phyloP scores from a whole-genome alignment of 2,888 invertebrate genomes.

The Imbricaverruca yamaguchii region DNA sequence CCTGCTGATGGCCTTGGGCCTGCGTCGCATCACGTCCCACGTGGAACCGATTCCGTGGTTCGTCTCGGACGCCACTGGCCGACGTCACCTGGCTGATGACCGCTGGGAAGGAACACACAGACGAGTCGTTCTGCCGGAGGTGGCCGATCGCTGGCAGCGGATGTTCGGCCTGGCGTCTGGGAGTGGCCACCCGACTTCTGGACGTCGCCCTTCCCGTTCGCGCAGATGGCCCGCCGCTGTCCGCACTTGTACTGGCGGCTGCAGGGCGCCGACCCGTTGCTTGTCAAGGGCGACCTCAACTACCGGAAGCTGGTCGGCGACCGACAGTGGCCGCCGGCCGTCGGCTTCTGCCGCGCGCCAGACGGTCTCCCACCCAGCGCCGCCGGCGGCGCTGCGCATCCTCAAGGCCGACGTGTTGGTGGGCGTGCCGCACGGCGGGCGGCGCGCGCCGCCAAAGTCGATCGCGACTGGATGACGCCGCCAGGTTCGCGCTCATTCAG shows the following conservation, averaged over 20 bases:
- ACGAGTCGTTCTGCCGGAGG: conserved; percentile 31
- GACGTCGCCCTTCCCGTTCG: conserved; percentile 45
- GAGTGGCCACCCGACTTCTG: conserved; percentile 45
- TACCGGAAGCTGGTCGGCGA: conserved; percentile 90
- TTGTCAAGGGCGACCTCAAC: conserved; percentile 69
- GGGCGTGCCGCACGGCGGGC: conserved; percentile 58
- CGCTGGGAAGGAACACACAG: conserved; percentile 36
- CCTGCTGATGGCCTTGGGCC: conserved; percentile 56
- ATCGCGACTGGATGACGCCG: conserved; percentile 69
- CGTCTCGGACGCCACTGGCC: conserved; percentile 73
- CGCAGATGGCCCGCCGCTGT: conserved; percentile 41
- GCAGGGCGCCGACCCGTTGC: conserved; percentile 35
- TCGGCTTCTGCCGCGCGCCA: conserved; percentile 56
- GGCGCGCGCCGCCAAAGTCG: conserved; percentile 22
- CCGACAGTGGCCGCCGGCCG: conserved; percentile 64
- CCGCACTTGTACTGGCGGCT: conserved; percentile 39
- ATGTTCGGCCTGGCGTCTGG: conserved; percentile 33
- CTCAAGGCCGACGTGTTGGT: conserved; percentile 82
- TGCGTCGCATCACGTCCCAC: conserved; percentile 66
- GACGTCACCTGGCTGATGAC: conserved; percentile 68
- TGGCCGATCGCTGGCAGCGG: conserved; percentile 36
- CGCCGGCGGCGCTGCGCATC: conserved; percentile 71
- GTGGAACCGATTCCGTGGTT: conserved; percentile 91
- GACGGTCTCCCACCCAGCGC: conserved; percentile 74
- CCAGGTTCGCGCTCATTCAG: conserved; percentile 73